Conservation (phyloP, 2,113 vertebrate genomes). For the Gadus macrocephalus region DNA sequence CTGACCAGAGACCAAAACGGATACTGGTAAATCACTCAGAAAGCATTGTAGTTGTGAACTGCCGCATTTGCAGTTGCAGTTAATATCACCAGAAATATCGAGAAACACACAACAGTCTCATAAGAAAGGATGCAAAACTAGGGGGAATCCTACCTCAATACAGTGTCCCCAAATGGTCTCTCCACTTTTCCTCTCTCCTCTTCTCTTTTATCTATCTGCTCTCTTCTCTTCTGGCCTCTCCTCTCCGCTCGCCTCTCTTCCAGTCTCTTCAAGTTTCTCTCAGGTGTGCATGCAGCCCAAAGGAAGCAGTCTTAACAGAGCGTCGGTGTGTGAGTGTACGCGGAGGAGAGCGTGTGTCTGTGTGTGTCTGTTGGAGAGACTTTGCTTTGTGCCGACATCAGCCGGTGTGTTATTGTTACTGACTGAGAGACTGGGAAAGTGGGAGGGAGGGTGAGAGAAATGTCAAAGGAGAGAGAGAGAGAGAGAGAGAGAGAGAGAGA, state of each 20-base stretch:
- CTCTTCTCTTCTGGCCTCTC: too few species aligned
- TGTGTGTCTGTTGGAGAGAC: conserved; percentile 19
- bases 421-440: conserved; percentile 36
- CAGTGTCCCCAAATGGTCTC: conserved; percentile 5
- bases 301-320: too few species aligned
- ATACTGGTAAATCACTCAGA: too few species aligned
- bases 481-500: background rate
- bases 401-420: conserved; percentile 40
- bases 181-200: background rate
- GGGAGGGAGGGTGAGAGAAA: conserved; percentile 7
- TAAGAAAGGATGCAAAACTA: background rate
- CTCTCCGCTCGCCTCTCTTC: background rate
- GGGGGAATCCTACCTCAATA: conserved; percentile 40
- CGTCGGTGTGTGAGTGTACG: background rate
- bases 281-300: too few species aligned
- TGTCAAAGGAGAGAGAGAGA: conserved; percentile 16
- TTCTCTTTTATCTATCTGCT: background rate
- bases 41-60: too few species aligned
- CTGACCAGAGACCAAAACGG: too few species aligned
- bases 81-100: too few species aligned
- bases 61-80: too few species aligned
- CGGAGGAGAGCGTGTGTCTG: background rate
- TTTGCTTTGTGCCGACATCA: conserved; percentile 56
- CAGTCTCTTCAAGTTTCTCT: conserved; percentile 9
- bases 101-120: too few species aligned